These are phyloP conservation scores for Meteorus cinctellus DNA, from an alignment of 2,888 invertebrate species.

Conservation along the genomic window DNA sequence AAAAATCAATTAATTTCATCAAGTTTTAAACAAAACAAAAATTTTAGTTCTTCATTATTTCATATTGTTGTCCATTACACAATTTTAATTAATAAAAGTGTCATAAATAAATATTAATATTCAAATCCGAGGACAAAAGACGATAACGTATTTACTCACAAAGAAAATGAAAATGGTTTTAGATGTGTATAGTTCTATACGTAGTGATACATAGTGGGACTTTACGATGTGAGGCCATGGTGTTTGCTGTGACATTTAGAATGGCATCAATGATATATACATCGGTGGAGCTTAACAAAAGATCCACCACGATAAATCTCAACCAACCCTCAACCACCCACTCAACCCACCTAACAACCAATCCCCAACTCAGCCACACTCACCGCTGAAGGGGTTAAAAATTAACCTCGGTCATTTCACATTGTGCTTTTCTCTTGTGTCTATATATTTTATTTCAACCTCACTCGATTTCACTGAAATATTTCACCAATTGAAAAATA, in stretches of 20 bases:
- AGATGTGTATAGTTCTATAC: neutral
- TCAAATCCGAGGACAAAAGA: neutral
- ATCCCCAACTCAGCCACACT: constrained; percentile 4
- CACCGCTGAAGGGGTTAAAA: constrained; percentile 45
- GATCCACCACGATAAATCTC: constrained; percentile 62
- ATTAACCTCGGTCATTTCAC: constrained; percentile 49
- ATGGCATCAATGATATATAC: constrained; percentile 39
- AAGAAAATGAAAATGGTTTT: constrained; percentile 16
- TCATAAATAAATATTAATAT: neutral
- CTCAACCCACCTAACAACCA: neutral
- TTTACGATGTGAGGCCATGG: neutral
- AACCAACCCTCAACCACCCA: constrained; percentile 11
- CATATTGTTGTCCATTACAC: no score
- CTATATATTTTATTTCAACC: neutral
- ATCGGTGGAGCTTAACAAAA: constrained; percentile 58
- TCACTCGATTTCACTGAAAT: constrained; percentile 39
- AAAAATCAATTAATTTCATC: no score
- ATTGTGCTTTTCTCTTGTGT: constrained; percentile 33
- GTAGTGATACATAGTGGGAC: neutral
- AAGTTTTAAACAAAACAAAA: no score
- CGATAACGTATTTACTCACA: constrained; percentile 1
- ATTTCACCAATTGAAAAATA: constrained; percentile 34
- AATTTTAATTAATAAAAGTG: no score
- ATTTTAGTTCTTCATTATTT: no score
- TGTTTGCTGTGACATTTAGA: constrained; percentile 33